These are phyloP conservation scores for Glomeris maerens DNA, from an alignment of 1,140 invertebrate species.

Conservation along the genomic window DNA sequence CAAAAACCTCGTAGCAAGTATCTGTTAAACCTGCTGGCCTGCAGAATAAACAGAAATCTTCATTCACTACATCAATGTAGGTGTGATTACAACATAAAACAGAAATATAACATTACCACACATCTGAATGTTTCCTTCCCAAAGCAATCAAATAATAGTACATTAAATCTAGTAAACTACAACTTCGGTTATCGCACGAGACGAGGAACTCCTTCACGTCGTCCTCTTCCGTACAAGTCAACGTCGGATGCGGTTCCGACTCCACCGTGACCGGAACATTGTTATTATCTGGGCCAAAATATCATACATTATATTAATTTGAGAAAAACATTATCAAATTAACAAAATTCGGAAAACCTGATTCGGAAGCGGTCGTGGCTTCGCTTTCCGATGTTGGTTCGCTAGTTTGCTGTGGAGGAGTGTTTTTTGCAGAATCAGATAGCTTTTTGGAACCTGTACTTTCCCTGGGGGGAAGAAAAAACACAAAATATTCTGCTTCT, in stretches of 20 bases:
- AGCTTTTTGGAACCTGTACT: too few relatives aligned
- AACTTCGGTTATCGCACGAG: constrained; percentile 17
- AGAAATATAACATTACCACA: constrained; percentile 12
- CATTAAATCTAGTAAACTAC: constrained; percentile 24
- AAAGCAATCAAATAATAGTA: constrained; percentile 23
- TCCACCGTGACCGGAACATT: too few relatives aligned
- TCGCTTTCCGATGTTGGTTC: too few relatives aligned
- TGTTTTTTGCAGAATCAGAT: too few relatives aligned
- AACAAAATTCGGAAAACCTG: too few relatives aligned
- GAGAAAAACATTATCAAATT: too few relatives aligned
- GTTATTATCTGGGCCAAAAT: too few relatives aligned
- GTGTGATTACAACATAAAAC: too few relatives aligned
- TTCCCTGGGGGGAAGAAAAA: constrained; percentile 7
- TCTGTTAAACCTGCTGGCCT: constrained; percentile 23
- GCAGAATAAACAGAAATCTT: constrained; percentile 7
- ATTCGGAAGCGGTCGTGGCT: too few relatives aligned
- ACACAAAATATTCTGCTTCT: background rate
- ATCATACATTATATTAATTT: too few relatives aligned
- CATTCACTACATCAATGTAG: constrained; percentile 1
- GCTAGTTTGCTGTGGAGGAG: too few relatives aligned
- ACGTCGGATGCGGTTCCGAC: too few relatives aligned
- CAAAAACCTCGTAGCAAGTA: constrained; percentile 23
- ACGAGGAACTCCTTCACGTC: constrained; percentile 19
- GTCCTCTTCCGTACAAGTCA: constrained; percentile 11
- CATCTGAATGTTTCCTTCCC: constrained; percentile 14